Percentiles rank a stretch among this genome's conserved stretches.
phyloP scores from a whole-genome alignment of 2,888 invertebrate species.

The Limnephilus lunatus region DNA sequence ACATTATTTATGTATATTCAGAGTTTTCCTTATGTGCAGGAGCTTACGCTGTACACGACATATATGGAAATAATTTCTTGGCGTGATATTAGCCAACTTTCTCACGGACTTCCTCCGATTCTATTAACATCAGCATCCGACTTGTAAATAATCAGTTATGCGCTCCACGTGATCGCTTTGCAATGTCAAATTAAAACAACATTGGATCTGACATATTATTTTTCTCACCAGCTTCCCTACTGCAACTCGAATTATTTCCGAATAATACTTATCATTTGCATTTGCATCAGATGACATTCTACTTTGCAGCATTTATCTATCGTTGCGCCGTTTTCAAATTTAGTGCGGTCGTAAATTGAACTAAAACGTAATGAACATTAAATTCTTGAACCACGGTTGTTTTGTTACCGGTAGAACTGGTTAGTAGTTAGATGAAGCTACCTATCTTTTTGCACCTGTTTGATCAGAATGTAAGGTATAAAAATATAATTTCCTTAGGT shows the following conservation, averaged over 20 bases:
- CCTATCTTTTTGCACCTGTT: slow-evolving; percentile 61
- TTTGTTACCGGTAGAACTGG: slow-evolving; percentile 60
- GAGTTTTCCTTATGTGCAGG: not conserved
- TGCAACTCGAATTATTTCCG: not conserved
- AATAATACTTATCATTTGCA: not conserved
- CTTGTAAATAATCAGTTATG: not conserved
- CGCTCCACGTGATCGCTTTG: not conserved
- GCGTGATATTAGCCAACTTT: not conserved
- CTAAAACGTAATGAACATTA: slow-evolving; percentile 53
- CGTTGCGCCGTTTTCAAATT: slow-evolving; percentile 49
- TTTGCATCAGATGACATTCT: not conserved
- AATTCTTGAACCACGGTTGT: slow-evolving; percentile 51
- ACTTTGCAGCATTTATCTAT: not conserved
- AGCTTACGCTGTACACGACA: not conserved
- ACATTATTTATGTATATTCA: not conserved
- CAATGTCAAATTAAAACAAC: not conserved
- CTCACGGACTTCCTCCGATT: not conserved
- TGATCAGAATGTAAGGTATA: slow-evolving; percentile 53
- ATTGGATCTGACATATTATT: not conserved
- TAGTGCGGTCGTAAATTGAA: slow-evolving; percentile 51
- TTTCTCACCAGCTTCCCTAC: not conserved
- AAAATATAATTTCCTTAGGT: slow-evolving; percentile 39
- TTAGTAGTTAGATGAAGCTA: slow-evolving; percentile 41
- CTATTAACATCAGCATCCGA: not conserved
- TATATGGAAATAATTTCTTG: not conserved